Evolutionary conservation across 1,140 invertebrate species (phyloP).

Genomic region (Eumeta japonica): DNA sequence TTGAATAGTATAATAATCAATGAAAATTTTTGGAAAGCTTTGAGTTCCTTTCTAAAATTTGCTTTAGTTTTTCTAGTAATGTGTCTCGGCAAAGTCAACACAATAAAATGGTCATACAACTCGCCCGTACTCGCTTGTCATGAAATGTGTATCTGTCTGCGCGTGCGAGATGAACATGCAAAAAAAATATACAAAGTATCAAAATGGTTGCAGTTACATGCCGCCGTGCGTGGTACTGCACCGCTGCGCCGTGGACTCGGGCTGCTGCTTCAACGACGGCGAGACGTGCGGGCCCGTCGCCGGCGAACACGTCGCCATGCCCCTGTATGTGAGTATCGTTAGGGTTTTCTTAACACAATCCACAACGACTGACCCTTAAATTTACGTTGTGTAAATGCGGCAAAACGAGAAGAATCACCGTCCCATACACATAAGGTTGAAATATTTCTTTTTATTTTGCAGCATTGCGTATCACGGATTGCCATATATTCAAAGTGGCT

Average conservation of each 20-base stretch:
- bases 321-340: conserved; percentile 68
- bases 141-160: no score
- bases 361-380: no score
- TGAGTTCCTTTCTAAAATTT: neutral
- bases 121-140: neutral
- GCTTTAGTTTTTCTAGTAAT: neutral
- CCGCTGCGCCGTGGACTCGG: conserved; percentile 72
- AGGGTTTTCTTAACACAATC: neutral
- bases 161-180: no score
- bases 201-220: conserved; percentile 59
- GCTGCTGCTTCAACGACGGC: conserved; percentile 67
- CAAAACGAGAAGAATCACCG: no score
- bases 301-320: conserved; percentile 64
- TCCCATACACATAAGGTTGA: no score
- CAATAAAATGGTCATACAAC: no score
- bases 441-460: neutral
- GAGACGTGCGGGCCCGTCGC: conserved; percentile 69
- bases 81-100: no score
- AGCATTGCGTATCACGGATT: neutral
- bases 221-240: conserved; percentile 75
- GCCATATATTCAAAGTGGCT: no score
- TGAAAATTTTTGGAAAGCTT: no score
- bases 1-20: no score
- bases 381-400: no score
- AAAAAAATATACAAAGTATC: no score